Percentiles rank a stretch among this genome's conserved stretches.
phyloP scores from a whole-genome alignment of 1,140 invertebrate genomes.

The Manduca sexta region DNA sequence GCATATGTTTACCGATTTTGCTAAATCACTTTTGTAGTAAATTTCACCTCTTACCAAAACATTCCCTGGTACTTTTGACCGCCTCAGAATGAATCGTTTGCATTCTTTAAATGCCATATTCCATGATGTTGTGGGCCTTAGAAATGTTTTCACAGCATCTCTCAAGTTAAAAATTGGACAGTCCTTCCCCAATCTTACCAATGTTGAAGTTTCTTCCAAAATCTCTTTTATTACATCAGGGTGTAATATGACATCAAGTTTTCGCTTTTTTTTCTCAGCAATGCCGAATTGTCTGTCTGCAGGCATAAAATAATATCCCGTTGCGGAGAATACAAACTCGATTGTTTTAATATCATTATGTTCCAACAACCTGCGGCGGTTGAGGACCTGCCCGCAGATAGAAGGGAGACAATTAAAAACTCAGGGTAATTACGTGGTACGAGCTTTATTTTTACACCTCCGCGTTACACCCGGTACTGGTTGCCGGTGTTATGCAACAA shows the following conservation, averaged over 20 bases:
- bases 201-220: constrained; percentile 7
- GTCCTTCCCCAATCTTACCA: constrained; percentile 3
- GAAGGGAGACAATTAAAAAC: too few species aligned
- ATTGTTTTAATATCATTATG: constrained; percentile 10
- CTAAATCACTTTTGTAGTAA: too few species aligned
- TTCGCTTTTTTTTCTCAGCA: constrained; percentile 14
- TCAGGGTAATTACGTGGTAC: too few species aligned
- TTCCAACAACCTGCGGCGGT: too few species aligned
- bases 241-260: constrained; percentile 17
- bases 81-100: constrained; percentile 15
- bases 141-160: constrained; percentile 8
- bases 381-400: too few species aligned
- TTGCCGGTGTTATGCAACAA: too few species aligned
- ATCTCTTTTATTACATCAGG: constrained; percentile 16
- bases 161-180: constrained; percentile 6
- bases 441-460: too few species aligned
- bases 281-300: constrained; percentile 18
- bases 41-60: too few species aligned
- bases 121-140: constrained; percentile 11
- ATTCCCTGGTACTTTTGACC: not conserved
- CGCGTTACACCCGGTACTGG: too few species aligned
- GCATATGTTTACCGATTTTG: too few species aligned
- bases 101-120: constrained; percentile 9
- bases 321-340: constrained; percentile 26
- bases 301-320: constrained; percentile 28